phyloP scores from a whole-genome alignment of 2,797 vertebrate species.

The Silurus lanzhouensis region DNA sequence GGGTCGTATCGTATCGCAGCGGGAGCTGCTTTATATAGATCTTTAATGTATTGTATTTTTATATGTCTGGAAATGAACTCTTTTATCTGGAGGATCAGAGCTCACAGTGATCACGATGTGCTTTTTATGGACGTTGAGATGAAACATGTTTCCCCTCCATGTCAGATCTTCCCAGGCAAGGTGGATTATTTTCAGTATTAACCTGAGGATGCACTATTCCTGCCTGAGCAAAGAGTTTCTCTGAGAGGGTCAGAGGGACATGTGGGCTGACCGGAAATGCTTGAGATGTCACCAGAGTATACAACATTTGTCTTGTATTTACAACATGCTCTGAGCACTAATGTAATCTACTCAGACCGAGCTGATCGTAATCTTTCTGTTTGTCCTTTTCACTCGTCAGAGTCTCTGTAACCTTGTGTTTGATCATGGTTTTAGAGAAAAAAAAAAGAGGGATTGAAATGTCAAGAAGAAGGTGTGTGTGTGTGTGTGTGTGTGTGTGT shows the following conservation, averaged over 20 bases:
- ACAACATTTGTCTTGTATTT: background rate
- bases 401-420: background rate
- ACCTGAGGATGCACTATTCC: background rate
- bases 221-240: background rate
- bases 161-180: background rate
- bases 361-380: background rate
- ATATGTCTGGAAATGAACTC: background rate
- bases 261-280: background rate
- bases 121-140: constrained; percentile 24
- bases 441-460: background rate
- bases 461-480: too few relatives aligned
- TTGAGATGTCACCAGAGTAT: background rate
- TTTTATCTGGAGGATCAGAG: background rate
- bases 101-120: constrained; percentile 33
- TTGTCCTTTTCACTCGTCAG: background rate
- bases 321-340: background rate
- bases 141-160: background rate
- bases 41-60: too few relatives aligned
- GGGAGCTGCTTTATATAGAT: too few relatives aligned
- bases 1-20: too few relatives aligned
- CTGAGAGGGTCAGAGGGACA: background rate
- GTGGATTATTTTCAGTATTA: background rate
- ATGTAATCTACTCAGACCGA: background rate
- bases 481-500: too few relatives aligned
- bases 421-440: background rate